These are phyloP conservation scores for Nomada flava DNA, from an alignment of 2,888 invertebrate species.

Conservation along the genomic window DNA sequence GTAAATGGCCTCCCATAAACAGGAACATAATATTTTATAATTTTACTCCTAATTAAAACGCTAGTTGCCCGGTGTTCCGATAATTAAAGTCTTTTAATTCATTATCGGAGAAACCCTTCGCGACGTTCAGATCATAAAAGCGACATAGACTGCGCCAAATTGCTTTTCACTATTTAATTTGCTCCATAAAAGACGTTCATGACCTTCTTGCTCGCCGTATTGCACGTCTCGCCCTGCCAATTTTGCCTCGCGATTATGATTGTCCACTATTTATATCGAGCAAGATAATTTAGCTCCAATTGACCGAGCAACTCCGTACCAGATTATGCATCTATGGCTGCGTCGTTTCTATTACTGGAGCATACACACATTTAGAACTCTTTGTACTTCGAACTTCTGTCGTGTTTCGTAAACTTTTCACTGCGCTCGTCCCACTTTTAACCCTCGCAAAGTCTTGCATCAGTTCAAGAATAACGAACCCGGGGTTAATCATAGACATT, in stretches of 20 bases:
- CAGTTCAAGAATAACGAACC: not conserved
- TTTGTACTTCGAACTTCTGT: not conserved
- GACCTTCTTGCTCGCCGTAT: not conserved
- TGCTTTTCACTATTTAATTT: conserved; percentile 27
- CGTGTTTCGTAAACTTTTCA: not conserved
- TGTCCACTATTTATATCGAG: conserved; percentile 1
- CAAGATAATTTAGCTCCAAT: not conserved
- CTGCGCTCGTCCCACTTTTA: not conserved
- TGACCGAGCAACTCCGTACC: not conserved
- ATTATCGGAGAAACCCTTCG: conserved; percentile 46
- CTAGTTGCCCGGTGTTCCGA: conserved; percentile 28
- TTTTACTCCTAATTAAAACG: conserved; percentile 53
- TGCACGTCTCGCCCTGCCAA: not conserved
- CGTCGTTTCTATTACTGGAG: not conserved
- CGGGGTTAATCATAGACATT: not conserved
- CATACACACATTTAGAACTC: not conserved
- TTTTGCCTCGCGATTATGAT: not conserved
- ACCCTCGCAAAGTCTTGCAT: not conserved
- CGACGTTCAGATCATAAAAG: conserved; percentile 41
- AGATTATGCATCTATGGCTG: not conserved
- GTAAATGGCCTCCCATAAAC: conserved; percentile 24
- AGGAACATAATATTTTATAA: conserved; percentile 27
- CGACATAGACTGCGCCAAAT: conserved; percentile 31
- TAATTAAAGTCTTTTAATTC: conserved; percentile 54
- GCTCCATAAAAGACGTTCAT: conserved; percentile 12